Evolutionary conservation across 2,797 vertebrate genomes (phyloP), one percentile per base, ranked within the genome.

Genomic region (Acipenser oxyrinchus): DNA sequence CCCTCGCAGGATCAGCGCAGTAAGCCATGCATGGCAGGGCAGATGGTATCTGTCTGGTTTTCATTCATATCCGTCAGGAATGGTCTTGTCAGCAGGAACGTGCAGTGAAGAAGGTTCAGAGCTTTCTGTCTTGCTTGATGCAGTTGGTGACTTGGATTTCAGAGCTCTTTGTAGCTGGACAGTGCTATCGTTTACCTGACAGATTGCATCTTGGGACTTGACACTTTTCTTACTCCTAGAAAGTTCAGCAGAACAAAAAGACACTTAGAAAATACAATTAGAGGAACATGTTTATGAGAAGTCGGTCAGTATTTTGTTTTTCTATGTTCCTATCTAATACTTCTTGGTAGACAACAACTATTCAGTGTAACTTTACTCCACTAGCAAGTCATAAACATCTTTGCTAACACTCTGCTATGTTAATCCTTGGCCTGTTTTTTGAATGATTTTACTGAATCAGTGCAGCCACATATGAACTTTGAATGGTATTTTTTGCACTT

Each of bases 1-100:
- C 12, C 65, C 57, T 10, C 10, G 53, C 51, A 53, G 53, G 65
- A 60, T 51, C 65, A 66, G 49, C 48, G 6, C 10, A 9, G 57
- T 12, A 66, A 57, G 65, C 65, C 65, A 48, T 10, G 58, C 64
- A 48, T 65, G 23, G 23, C 37, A 65, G 55, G 55, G 51, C 10
- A 53, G 64, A 65, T 65, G 64, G 51, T 65, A 65, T 65, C 64
- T 12, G 51, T 48, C 64, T 15, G 8, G 49, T 13, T 51, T 53
- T 65, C 63, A 65, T 65, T 65, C 63, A 65, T 15, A 13, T 52
- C 63, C 63, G 13, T 62, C 60, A 12, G 60, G 60, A 65, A 53
- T 53, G 63, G 51, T 65, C 63, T 65, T 65, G 63, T 65, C 63
- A 65, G 63, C 63, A 65, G 63, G 63, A 65, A 12, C 7, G 49